Conservation (phyloP, 35 echinoderm and acorn worm genomes). For the Lytechinus variegatus region DNA sequence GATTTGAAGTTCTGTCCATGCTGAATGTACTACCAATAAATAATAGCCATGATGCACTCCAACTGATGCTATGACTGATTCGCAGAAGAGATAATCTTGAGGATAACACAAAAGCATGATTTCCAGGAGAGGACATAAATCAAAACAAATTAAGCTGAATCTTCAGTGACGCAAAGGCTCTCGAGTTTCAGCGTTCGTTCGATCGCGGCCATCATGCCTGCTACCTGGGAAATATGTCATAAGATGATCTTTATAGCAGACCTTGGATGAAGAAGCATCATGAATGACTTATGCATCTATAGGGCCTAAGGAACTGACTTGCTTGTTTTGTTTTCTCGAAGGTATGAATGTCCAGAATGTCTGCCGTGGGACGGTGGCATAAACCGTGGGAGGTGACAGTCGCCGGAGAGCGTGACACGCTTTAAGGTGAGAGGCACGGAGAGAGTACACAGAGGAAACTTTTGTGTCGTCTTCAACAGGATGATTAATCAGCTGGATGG, state of each 20-base stretch:
- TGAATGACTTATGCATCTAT: neutral
- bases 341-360: constrained; percentile 1
- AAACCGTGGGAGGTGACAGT: neutral
- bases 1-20: neutral
- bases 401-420: neutral
- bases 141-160: neutral
- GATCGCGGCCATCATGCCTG: neutral
- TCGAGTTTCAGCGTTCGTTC: neutral
- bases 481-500: neutral
- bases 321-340: constrained; percentile 1
- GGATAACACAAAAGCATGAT: neutral
- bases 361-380: neutral
- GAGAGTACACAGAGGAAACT: neutral
- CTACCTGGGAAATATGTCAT: neutral
- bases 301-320: neutral
- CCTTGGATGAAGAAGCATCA: neutral
- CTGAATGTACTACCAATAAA: too few species aligned
- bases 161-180: neutral
- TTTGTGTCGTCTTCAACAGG: neutral
- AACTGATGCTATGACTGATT: neutral
- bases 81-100: neutral
- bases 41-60: too few species aligned
- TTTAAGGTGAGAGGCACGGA: neutral
- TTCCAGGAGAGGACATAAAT: neutral
- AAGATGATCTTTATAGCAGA: neutral